phyloP scores from a whole-genome alignment of 2,113 vertebrate species.

The Podarcis cretensis region DNA sequence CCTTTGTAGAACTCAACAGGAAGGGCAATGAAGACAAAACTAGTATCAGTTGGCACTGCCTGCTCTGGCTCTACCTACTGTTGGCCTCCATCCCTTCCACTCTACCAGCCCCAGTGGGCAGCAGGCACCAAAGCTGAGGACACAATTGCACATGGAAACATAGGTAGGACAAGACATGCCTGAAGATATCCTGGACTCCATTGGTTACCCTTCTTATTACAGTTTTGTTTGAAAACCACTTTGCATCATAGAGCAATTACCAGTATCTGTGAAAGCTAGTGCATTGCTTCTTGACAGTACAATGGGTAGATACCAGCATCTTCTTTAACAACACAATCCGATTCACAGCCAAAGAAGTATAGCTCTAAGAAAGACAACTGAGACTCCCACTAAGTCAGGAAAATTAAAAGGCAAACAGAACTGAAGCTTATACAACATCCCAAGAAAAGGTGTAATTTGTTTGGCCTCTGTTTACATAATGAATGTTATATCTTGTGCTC shows the following conservation, averaged over 20 bases:
- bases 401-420: conserved; percentile 16
- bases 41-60: too few species aligned
- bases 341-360: background rate
- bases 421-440: background rate
- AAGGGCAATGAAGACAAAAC: too few species aligned
- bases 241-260: too few species aligned
- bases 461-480: conserved; percentile 19
- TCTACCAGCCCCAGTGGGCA: too few species aligned
- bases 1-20: too few species aligned
- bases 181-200: background rate
- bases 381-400: background rate
- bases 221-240: background rate
- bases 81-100: too few species aligned
- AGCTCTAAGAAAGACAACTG: accelerated
- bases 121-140: too few species aligned
- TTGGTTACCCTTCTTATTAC: background rate
- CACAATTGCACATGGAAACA: background rate
- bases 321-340: background rate
- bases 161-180: background rate
- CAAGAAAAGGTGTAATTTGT: background rate
- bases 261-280: background rate
- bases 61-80: too few species aligned
- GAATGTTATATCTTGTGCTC: background rate
- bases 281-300: background rate
- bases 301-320: background rate